Percentiles rank a stretch among this genome's conserved stretches.
Evolutionary conservation across 2,888 invertebrate genomes (phyloP).

Genomic region (Hydroisotoma schaefferi): DNA sequence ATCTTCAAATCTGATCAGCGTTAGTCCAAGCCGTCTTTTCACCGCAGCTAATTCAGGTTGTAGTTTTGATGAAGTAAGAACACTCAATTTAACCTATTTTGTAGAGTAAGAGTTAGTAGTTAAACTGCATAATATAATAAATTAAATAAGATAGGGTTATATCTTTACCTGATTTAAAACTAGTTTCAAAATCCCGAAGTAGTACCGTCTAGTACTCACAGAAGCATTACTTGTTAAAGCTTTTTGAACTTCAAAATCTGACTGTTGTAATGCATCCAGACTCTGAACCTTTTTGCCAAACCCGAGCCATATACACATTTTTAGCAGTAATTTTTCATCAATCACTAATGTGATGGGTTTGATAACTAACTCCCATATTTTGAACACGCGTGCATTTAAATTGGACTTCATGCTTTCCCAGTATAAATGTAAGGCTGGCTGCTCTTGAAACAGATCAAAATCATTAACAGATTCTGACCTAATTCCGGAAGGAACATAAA

Average conservation of each 20-base stretch:
- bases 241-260: constrained; percentile 74
- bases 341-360: constrained; percentile 68
- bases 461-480: constrained; percentile 52
- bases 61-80: constrained; percentile 81
- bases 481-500: constrained; percentile 62
- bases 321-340: constrained; percentile 78
- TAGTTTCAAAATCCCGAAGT: constrained; percentile 77
- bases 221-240: constrained; percentile 75
- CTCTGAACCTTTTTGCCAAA: constrained; percentile 57
- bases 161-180: constrained; percentile 66
- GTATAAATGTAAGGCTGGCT: constrained; percentile 67
- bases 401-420: constrained; percentile 55
- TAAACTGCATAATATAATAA: neutral
- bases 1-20: constrained; percentile 93
- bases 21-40: constrained; percentile 80
- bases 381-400: constrained; percentile 46
- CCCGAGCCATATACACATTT: constrained; percentile 59
- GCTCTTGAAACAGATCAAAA: constrained; percentile 73
- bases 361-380: constrained; percentile 36
- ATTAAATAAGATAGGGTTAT: neutral
- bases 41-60: constrained; percentile 69
- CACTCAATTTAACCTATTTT: constrained; percentile 74
- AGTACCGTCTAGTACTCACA: constrained; percentile 76
- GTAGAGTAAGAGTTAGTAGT: neutral
- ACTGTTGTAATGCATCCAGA: constrained; percentile 64